Evolutionary conservation across 2,888 invertebrate genomes (phyloP), one percentile per base, ranked within the genome.

Genomic region (Coronaproctus castanopsis): DNA sequence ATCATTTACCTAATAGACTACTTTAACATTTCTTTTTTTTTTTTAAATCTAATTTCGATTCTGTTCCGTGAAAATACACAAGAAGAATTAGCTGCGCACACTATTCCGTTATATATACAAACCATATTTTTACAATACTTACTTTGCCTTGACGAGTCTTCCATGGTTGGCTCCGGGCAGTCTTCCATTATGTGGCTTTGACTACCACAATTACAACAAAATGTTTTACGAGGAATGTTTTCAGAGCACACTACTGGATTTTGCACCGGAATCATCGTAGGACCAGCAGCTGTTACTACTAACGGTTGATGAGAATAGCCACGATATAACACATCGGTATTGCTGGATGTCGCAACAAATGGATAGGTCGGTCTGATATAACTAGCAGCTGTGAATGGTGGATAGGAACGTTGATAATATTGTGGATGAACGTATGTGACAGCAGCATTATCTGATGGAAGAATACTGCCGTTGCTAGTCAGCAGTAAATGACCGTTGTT

Each of bases 151-250:
- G 89, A 87, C 74, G 90, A 85, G 73, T 90, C 89, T 72, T 95
- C 92, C 81, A 93, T 88, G 60, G 88, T 88, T 64, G 85, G 85
- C 71, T 89, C 89, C 69, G 85, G 84, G 72, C 93, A 95, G 66
- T 92, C 92, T 67, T 80, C 77, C 22, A 90, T 90, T 57, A 79
- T 77, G 72, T 95, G 93, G 57, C 80, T 83, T 59, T 81, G 78
- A 58, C 83, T 84, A 62, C 93, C 93, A 74, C 95, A 95, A 72
- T 93, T 95, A 76, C 86, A 92, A 74, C 93, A 95, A 52, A 87
- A 85, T 58, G 80, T 74, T 71, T 83, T 81, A 53, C 78, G 77
- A 57, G 78, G 78, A 65, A 59, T 36, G 14, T 36, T 36, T 36
- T 5, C 14, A 36, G 5, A 36, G 14, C 8, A 14, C 14, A 36